Evolutionary conservation across 2,113 vertebrate genomes (phyloP).

Genomic region (Lepisosteus osseus): DNA sequence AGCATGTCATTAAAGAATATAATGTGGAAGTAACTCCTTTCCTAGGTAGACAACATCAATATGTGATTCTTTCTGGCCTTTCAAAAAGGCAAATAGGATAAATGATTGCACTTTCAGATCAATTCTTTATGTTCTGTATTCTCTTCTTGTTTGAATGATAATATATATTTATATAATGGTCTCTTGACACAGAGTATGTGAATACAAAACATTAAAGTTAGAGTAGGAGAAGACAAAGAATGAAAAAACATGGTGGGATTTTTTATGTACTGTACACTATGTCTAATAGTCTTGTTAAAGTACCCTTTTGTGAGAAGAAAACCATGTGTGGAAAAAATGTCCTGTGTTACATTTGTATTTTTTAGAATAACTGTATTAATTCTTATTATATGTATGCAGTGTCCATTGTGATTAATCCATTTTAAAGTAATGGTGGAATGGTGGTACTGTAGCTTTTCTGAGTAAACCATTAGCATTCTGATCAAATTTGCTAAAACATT

Average conservation of each 20-base stretch:
- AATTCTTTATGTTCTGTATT: not conserved
- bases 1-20: slow-evolving; percentile 12
- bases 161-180: slow-evolving; percentile 1
- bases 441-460: no score
- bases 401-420: no score
- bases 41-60: slow-evolving; percentile 17
- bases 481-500: no score
- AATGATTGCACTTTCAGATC: slow-evolving; percentile 6
- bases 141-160: not conserved
- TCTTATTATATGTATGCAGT: no score
- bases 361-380: no score
- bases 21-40: slow-evolving; percentile 9
- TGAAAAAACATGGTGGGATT: not conserved
- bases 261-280: not conserved
- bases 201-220: not conserved
- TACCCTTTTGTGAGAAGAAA: no score
- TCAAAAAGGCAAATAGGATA: slow-evolving; percentile 7
- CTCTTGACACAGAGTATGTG: not conserved
- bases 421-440: no score
- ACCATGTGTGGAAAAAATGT: no score
- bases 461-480: no score
- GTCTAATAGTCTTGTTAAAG: no score
- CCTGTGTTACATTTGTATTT: no score
- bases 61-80: slow-evolving; percentile 7
- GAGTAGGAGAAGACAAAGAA: not conserved